phyloP scores from a whole-genome alignment of 2,888 invertebrate species.

The Cynaeus angustus region DNA sequence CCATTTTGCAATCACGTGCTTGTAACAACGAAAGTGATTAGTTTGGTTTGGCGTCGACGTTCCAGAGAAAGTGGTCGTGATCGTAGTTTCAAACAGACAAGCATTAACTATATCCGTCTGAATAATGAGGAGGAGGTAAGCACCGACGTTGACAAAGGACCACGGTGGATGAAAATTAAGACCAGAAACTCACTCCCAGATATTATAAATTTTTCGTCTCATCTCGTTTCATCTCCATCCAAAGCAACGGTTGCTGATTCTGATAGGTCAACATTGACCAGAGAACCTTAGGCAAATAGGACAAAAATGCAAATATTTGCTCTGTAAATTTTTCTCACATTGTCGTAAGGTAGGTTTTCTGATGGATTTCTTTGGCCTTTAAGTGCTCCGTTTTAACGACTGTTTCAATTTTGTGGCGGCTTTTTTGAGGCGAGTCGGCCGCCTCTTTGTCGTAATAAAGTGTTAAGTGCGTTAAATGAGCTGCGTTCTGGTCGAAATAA shows the following conservation, averaged over 20 bases:
- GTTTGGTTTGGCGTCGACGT: slow-evolving; percentile 29
- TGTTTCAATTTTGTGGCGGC: slow-evolving; percentile 20
- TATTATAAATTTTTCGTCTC: neutral
- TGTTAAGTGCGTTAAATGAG: slow-evolving; percentile 37
- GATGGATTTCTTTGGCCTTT: neutral
- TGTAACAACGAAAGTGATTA: slow-evolving; percentile 33
- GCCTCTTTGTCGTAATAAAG: slow-evolving; percentile 13
- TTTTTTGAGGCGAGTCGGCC: slow-evolving; percentile 19
- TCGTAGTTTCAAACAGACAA: slow-evolving; percentile 23
- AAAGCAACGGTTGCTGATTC: slow-evolving; percentile 8
- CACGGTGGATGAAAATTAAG: slow-evolving; percentile 12
- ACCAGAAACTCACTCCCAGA: slow-evolving; percentile 10
- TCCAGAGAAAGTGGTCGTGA: slow-evolving; percentile 33
- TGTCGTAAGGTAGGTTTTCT: neutral
- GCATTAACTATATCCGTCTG: slow-evolving; percentile 30
- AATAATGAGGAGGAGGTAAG: slow-evolving; percentile 33
- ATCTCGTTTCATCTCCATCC: neutral
- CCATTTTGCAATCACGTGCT: slow-evolving; percentile 25
- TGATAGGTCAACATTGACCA: slow-evolving; percentile 22
- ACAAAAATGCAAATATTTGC: slow-evolving; percentile 24
- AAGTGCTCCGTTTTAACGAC: slow-evolving; percentile 6
- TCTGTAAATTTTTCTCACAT: slow-evolving; percentile 7
- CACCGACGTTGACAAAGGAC: slow-evolving; percentile 30
- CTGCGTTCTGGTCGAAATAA: slow-evolving; percentile 29
- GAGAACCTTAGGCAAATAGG: slow-evolving; percentile 17